A percentile compares a stretch with the other conserved stretches of the same genome.
Evolutionary conservation across 2,797 vertebrate genomes (phyloP).

Genomic region (Sebastes cheni): DNA sequence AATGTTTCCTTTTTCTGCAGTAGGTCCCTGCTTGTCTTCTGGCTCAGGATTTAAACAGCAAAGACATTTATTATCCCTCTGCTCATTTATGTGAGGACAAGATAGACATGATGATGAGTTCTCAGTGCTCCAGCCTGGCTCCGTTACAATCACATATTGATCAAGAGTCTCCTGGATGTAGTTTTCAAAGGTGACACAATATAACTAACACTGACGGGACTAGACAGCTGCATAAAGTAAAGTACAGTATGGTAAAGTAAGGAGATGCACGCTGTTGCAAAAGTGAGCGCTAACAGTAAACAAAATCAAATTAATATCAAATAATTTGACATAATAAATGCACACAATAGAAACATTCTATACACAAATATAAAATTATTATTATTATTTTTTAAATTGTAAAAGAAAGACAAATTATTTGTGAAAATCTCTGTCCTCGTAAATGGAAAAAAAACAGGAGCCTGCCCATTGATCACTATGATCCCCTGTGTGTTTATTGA

Average conservation of each 20-base stretch:
- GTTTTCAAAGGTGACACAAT: neutral
- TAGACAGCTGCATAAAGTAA: neutral
- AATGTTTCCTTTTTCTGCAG: neutral
- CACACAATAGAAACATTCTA: neutral
- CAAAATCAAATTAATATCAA: neutral
- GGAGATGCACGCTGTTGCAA: neutral
- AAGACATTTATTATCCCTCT: neutral
- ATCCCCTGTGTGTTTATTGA: no score
- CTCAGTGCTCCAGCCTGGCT: neutral
- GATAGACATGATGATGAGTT: neutral
- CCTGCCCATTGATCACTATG: no score
- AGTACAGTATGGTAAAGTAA: neutral
- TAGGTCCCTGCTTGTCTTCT: neutral
- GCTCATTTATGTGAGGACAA: neutral
- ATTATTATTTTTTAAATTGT: neutral
- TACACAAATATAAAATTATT: neutral
- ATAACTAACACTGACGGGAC: neutral
- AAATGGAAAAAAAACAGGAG: neutral
- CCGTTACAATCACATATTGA: constrained; percentile 6
- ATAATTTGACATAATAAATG: neutral
- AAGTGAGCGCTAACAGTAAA: neutral
- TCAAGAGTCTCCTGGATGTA: neutral
- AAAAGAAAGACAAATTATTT: neutral
- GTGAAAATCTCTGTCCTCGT: neutral
- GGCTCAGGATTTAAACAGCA: neutral